These are phyloP conservation scores for Pristionchus maxplancki DNA, from an alignment of 2,888 invertebrate genomes.

Conservation along the genomic window DNA sequence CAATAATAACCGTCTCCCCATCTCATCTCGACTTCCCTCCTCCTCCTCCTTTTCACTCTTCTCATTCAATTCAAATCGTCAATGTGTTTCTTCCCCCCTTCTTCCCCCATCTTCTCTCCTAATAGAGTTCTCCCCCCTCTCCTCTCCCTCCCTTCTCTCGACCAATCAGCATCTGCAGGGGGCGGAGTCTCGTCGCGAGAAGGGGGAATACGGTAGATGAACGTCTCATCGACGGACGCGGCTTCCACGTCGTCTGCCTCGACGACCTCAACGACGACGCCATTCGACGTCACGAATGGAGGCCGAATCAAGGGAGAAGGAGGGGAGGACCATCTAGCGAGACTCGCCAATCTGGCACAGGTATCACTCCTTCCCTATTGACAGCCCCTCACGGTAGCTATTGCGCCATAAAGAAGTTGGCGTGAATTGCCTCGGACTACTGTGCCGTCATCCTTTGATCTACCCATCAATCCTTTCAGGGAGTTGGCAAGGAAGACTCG, in stretches of 20 bases:
- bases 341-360: conserved; percentile 47
- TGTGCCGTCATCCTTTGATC: conserved; percentile 4
- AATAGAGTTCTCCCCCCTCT: background rate
- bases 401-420: background rate
- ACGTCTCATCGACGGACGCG: conserved; percentile 9
- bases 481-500: conserved; percentile 51
- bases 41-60: background rate
- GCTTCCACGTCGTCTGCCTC: conserved; percentile 27
- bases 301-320: background rate
- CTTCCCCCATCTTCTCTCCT: conserved; percentile 5
- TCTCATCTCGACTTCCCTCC: conserved; percentile 11
- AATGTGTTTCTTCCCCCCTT: background rate
- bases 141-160: conserved; percentile 33
- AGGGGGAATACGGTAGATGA: conserved; percentile 50
- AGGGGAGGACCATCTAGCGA: conserved; percentile 52
- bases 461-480: conserved; percentile 15
- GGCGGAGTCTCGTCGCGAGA: background rate
- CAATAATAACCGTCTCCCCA: conserved; percentile 9
- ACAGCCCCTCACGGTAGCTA: background rate
- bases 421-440: background rate
- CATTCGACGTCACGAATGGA: conserved; percentile 8
- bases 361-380: background rate
- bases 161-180: conserved; percentile 22
- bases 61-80: conserved; percentile 21
- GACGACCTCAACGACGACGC: conserved; percentile 13